Evolutionary conservation across 2,113 vertebrate species (phyloP).

Genomic region (Haemorhous mexicanus): DNA sequence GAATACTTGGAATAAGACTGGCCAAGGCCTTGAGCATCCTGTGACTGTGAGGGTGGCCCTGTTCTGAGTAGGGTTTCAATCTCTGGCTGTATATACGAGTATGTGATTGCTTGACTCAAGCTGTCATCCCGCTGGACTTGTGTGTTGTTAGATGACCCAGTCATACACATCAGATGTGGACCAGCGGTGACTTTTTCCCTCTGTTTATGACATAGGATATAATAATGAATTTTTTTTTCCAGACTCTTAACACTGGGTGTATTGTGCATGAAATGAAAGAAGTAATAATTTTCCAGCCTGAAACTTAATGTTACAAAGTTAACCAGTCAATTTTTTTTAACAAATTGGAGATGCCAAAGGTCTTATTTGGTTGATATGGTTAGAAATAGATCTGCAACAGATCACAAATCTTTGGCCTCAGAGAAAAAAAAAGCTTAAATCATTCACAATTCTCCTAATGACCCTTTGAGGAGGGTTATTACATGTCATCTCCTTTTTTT

Average conservation of each 20-base stretch:
- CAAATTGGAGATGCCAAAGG: not conserved
- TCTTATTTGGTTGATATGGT: not conserved
- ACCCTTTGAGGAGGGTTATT: conserved; percentile 6
- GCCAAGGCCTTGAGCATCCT: not conserved
- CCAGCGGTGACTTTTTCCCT: not conserved
- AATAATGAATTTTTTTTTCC: not conserved
- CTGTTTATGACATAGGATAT: not conserved
- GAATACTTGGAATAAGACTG: not conserved
- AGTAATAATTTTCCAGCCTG: not conserved
- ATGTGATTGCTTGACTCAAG: not conserved
- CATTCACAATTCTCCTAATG: not conserved
- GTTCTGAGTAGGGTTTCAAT: not conserved
- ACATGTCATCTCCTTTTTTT: not conserved
- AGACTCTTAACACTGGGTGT: not conserved
- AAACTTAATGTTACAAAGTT: not conserved
- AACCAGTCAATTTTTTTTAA: not conserved
- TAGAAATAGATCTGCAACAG: not conserved
- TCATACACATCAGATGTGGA: not conserved
- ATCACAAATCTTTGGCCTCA: not conserved
- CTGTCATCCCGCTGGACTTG: not conserved
- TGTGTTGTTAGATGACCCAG: not conserved
- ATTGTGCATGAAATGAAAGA: not conserved
- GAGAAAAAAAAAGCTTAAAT: not conserved
- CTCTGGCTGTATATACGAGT: not conserved
- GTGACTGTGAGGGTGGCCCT: not conserved